Percentiles rank a stretch among this genome's conserved stretches.
Conservation (phyloP, 2,797 vertebrate genomes). For the Acipenser transmontanus region DNA sequence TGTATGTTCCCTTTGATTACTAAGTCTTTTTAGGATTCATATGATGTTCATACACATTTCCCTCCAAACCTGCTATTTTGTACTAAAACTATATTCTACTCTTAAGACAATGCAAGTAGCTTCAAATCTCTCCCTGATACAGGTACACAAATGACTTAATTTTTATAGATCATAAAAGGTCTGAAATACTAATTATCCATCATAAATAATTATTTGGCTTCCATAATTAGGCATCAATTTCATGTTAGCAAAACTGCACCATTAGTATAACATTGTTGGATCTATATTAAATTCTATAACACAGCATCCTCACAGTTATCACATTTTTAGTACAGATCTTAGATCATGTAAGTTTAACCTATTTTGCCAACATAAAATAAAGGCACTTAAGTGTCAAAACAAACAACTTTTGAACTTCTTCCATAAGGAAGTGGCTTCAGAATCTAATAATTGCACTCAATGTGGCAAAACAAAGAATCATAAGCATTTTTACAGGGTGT, state of each 20-base stretch:
- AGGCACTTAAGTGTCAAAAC: not conserved
- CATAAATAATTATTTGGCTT: slow-evolving; percentile 12
- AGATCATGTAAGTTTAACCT: not conserved
- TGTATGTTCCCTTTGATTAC: slow-evolving; percentile 4
- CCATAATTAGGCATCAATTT: slow-evolving; percentile 18
- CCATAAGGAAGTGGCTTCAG: too few relatives aligned
- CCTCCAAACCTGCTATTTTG: not conserved
- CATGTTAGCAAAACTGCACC: slow-evolving; percentile 5
- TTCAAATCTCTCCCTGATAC: not conserved
- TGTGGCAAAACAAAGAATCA: slow-evolving; percentile 1
- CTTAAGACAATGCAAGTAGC: too few relatives aligned
- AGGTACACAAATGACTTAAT: too few relatives aligned
- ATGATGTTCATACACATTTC: slow-evolving; percentile 4
- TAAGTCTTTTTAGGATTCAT: not conserved
- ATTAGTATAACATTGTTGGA: not conserved
- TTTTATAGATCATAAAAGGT: too few relatives aligned
- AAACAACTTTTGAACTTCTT: too few relatives aligned
- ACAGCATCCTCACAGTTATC: not conserved
- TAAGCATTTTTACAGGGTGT: not conserved
- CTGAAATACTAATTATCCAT: not conserved
- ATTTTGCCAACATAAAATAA: not conserved
- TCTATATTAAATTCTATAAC: slow-evolving; percentile 7
- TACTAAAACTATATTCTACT: not conserved
- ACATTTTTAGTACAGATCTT: not conserved
- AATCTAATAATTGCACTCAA: not conserved